Conservation (phyloP, 37 sponge, comb jelly and placozoan species). For the Mnemiopsis leidyi region DNA sequence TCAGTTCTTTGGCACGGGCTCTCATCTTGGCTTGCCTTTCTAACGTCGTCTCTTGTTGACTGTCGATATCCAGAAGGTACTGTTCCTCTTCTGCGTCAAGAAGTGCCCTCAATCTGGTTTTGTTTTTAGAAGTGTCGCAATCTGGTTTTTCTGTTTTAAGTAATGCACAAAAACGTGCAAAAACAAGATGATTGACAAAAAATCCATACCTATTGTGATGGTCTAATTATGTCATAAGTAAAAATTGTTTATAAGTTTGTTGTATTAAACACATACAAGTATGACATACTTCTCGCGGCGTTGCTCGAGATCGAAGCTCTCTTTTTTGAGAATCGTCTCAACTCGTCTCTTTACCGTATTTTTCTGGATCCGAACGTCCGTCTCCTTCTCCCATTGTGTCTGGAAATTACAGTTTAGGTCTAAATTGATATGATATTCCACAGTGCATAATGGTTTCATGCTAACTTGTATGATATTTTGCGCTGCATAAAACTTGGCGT, state of each 20-base stretch:
- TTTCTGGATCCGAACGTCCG: slow-evolving; percentile 88
- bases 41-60: slow-evolving; percentile 78
- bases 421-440: too few species aligned
- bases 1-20: slow-evolving; percentile 79
- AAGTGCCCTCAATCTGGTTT: slow-evolving; percentile 77
- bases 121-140: too few species aligned
- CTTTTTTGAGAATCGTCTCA: slow-evolving; percentile 74
- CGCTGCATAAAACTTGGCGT: too few species aligned
- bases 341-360: slow-evolving; percentile 88
- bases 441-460: too few species aligned
- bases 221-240: too few species aligned
- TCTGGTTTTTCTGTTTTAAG: not conserved
- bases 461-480: too few species aligned
- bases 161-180: not conserved
- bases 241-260: too few species aligned
- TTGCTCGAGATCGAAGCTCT: slow-evolving; percentile 78
- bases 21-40: slow-evolving; percentile 95
- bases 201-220: too few species aligned
- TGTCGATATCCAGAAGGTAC: slow-evolving; percentile 77
- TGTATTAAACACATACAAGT: too few species aligned
- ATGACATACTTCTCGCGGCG: slow-evolving; percentile 80
- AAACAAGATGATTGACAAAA: too few species aligned
- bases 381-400: slow-evolving; percentile 89
- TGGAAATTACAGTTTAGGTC: too few species aligned
- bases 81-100: slow-evolving; percentile 83